A percentile compares a stretch with the other conserved stretches of the same genome.
Conservation (phyloP, 2,113 vertebrate species). For the Saccopteryx bilineata region DNA sequence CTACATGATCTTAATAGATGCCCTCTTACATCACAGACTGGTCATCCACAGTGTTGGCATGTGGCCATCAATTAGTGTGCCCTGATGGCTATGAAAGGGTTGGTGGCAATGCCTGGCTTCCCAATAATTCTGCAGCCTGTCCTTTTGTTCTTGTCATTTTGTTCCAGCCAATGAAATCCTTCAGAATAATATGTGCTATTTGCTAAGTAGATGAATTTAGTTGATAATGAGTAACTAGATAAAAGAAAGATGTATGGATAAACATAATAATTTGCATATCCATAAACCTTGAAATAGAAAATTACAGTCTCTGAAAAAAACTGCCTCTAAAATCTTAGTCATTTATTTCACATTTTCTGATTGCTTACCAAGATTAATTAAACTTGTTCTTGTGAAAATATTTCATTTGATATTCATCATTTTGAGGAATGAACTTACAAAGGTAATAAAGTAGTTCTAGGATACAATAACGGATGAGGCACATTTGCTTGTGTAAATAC, state of each 20-base stretch:
- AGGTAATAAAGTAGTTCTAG: background rate
- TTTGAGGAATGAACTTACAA: background rate
- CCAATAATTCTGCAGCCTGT: background rate
- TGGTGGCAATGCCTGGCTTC: rapidly evolving
- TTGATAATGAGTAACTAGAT: background rate
- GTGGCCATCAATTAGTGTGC: too few relatives aligned
- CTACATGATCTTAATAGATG: background rate
- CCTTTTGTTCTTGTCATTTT: background rate
- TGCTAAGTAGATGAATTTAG: background rate
- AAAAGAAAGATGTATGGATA: background rate
- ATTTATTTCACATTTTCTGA: constrained; percentile 8
- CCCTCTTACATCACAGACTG: too few relatives aligned
- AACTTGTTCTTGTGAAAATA: constrained; percentile 47
- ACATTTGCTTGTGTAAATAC: constrained; percentile 24
- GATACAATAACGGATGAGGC: background rate
- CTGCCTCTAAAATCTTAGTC: background rate
- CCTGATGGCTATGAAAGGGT: too few relatives aligned
- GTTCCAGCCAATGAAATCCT: background rate
- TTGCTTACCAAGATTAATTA: constrained; percentile 13
- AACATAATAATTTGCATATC: background rate
- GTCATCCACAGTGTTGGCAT: rapidly evolving
- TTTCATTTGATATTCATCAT: background rate
- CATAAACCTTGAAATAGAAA: background rate
- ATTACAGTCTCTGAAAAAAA: constrained; percentile 22
- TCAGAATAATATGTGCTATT: background rate